A percentile compares a stretch with the other conserved stretches of the same genome.
Conservation (phyloP, 2,113 vertebrate genomes). For the Plestiodon gilberti region DNA sequence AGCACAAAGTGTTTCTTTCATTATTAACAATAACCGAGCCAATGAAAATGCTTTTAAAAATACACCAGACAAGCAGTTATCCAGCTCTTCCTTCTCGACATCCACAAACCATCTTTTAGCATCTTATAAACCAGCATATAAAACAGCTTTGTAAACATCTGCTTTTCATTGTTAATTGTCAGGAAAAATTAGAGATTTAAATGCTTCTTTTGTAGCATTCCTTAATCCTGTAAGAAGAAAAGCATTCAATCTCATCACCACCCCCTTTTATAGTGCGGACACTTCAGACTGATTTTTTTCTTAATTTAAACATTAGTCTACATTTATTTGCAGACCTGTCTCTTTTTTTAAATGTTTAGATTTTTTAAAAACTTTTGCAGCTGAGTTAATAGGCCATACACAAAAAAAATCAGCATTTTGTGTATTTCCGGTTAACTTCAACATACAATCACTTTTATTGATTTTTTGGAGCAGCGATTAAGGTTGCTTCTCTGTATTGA, state of each 20-base stretch:
- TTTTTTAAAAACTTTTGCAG: conserved; percentile 36
- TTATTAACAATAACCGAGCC: conserved; percentile 84
- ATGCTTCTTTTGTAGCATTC: conserved; percentile 73
- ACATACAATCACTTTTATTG: conserved; percentile 25
- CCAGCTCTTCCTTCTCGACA: conserved; percentile 79
- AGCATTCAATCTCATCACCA: conserved; percentile 59
- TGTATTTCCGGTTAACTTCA: conserved; percentile 41
- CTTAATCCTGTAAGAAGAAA: conserved; percentile 76
- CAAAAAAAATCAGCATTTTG: conserved; percentile 32
- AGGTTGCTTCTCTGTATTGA: not conserved
- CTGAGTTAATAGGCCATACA: conserved; percentile 48
- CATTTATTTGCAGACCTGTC: conserved; percentile 55
- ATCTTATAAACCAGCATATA: conserved; percentile 77
- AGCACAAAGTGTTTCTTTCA: conserved; percentile 85
- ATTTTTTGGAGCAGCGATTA: not conserved
- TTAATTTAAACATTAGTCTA: conserved; percentile 18
- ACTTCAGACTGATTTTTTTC: conserved; percentile 29
- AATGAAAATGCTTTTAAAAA: conserved; percentile 86
- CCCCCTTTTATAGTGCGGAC: conserved; percentile 57
- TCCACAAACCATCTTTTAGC: conserved; percentile 81
- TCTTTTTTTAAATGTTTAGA: conserved; percentile 11
- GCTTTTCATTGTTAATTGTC: conserved; percentile 85
- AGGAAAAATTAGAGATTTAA: conserved; percentile 75
- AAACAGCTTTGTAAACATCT: conserved; percentile 84
- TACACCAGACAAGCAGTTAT: conserved; percentile 79